phyloP scores from a whole-genome alignment of 2,113 vertebrate species.

The Shinisaurus crocodilurus region DNA sequence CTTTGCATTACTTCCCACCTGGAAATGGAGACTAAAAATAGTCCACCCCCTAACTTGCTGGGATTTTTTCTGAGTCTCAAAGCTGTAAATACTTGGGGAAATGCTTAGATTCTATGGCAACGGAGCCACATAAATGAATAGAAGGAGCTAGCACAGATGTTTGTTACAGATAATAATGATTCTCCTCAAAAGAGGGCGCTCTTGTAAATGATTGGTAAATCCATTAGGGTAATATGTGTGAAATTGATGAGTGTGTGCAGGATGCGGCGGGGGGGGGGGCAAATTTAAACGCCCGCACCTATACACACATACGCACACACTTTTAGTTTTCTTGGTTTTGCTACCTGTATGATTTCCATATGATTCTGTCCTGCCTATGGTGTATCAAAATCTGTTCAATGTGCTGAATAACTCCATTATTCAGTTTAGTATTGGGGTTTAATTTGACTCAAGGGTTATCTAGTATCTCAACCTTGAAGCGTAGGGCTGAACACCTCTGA shows the following conservation, averaged over 20 bases:
- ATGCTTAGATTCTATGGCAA: conserved; percentile 28
- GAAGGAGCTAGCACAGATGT: background rate
- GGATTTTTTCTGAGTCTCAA: background rate
- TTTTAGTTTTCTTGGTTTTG: background rate
- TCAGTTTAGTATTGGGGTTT: background rate
- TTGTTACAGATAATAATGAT: background rate
- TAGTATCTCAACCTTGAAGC: no score
- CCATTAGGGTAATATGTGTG: background rate
- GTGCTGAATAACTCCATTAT: background rate
- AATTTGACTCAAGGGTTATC: background rate
- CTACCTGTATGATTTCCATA: background rate
- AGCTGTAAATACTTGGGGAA: background rate
- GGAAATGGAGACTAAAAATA: conserved; percentile 23
- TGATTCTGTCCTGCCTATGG: background rate
- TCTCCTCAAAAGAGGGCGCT: background rate
- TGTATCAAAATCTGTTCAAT: background rate
- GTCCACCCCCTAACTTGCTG: background rate
- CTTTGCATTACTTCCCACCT: background rate
- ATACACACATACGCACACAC: background rate
- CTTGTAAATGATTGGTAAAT: background rate
- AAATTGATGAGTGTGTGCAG: background rate
- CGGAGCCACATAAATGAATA: background rate
- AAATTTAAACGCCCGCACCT: no score
- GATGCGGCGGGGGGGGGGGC: no score
- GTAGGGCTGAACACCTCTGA: background rate